Base-by-base conservation (phyloP, 2,888 invertebrate genomes). In the Opisthograptis luteolata region DNA sequence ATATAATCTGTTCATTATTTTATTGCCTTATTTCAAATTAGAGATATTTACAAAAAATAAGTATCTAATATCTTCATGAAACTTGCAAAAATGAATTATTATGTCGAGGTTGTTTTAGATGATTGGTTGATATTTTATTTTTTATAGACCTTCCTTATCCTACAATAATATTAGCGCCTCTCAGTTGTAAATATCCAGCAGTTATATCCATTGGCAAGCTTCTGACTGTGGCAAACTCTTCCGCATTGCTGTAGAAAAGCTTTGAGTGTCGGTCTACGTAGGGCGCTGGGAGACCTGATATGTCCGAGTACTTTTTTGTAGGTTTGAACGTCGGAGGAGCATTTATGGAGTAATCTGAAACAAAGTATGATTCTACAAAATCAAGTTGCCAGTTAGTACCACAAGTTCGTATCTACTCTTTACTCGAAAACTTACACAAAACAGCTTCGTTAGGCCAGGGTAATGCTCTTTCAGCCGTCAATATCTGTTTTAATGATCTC, bases 261-360 rank as follows among this genome's bases (percentile, higher is more conserved):
- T 97, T 96, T 0, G 96, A 97, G 75, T 97, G 96, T 2, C 98
- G 96, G 87, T 98, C 98, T 60, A 96, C 95, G 71, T 98, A 98
- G 8, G 95, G 95, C 14, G 97, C 96, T 30, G 95, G 94, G 20
- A 98, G 82, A 0, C 98, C 98, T 43, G 97, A 97, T 56, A 98
- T 94, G 75, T 98, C 98, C 0, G 98, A 98, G 81, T 98, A 98
- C 70, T 98, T 98, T 73, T 97, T 97, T 0, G 96, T 94, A 2
- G 98, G 98, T 74, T 94, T 94, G 74, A 98, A 96, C 24, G 97
- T 96, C 25, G 98, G 97, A 7, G 97, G 97, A 15, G 97, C 97
- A 83, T 97, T 97, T 57, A 98, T 94, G 14, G 95, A 94, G 68
- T 95, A 95, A 89, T 98, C 96, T 96, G 86, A 55, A 70, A 17